Conservation (phyloP, 2,888 invertebrate genomes). For the Uloborus plumipes region DNA sequence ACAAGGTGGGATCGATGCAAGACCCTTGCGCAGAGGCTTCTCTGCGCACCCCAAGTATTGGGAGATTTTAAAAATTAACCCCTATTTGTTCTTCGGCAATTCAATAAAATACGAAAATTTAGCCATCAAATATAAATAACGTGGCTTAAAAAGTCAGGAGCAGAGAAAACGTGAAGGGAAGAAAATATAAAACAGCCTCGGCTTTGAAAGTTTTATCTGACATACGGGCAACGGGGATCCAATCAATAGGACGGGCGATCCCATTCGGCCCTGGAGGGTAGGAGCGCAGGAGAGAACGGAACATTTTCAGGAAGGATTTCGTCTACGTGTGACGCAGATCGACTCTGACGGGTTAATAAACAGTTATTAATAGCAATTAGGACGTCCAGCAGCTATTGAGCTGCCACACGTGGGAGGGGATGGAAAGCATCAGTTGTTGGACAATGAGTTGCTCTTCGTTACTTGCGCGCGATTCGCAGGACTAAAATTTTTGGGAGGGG, state of each 20-base stretch:
- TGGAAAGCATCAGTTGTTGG: too few relatives aligned
- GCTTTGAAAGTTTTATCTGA: conserved; percentile 44
- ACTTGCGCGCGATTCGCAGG: too few relatives aligned
- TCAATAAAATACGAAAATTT: conserved; percentile 59
- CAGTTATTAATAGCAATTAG: conserved; percentile 17
- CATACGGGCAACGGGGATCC: conserved; percentile 48
- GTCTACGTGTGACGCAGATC: conserved; percentile 18
- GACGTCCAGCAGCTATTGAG: neutral
- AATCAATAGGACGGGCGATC: conserved; percentile 49
- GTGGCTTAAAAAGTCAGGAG: conserved; percentile 10
- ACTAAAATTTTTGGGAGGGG: too few relatives aligned
- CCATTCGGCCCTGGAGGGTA: conserved; percentile 40
- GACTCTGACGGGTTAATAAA: conserved; percentile 38
- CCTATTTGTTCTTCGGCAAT: conserved; percentile 48
- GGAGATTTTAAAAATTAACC: conserved; percentile 52
- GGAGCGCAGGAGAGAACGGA: conserved; percentile 10
- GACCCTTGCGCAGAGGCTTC: conserved; percentile 30
- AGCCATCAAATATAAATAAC: conserved; percentile 58
- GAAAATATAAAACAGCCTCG: conserved; percentile 23
- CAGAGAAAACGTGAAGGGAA: conserved; percentile 24
- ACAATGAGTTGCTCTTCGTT: too few relatives aligned
- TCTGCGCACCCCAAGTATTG: conserved; percentile 26
- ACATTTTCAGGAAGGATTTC: conserved; percentile 30
- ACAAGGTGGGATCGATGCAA: neutral
- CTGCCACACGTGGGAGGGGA: too few relatives aligned